These are phyloP conservation scores for Drosophila elegans DNA, from an alignment of 1,140 invertebrate genomes.

Conservation along the genomic window DNA sequence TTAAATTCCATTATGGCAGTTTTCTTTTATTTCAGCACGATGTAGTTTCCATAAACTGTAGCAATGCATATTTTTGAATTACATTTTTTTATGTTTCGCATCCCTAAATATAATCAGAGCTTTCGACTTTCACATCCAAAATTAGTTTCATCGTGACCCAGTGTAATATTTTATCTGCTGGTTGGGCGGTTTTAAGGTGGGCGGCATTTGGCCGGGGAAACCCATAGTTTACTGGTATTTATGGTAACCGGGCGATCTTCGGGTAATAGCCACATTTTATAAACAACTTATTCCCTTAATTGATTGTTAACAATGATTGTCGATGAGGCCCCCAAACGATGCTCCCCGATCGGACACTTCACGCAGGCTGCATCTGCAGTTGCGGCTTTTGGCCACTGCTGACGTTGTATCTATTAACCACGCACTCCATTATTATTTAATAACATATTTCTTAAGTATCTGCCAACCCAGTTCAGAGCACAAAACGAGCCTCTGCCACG, in stretches of 20 bases:
- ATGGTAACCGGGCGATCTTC: constrained; percentile 59
- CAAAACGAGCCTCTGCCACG: constrained; percentile 68
- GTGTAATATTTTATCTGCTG: constrained; percentile 49
- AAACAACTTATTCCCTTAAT: constrained; percentile 84
- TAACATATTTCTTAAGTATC: constrained; percentile 84
- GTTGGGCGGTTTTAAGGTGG: constrained; percentile 10
- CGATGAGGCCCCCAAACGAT: constrained; percentile 41
- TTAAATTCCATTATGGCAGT: no score
- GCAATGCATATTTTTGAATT: no score
- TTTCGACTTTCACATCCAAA: constrained; percentile 25
- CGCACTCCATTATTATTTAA: constrained; percentile 84
- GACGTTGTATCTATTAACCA: constrained; percentile 82
- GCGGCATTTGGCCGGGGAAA: constrained; percentile 39
- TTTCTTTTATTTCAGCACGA: no score
- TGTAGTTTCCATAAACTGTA: no score
- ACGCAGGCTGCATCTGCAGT: constrained; percentile 59
- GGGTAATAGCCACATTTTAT: constrained; percentile 83
- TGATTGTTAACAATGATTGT: constrained; percentile 84
- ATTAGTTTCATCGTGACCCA: constrained; percentile 26
- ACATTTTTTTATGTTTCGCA: no score
- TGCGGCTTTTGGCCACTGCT: constrained; percentile 43
- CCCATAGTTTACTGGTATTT: constrained; percentile 67
- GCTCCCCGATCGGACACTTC: constrained; percentile 67
- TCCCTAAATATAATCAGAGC: not conserved
- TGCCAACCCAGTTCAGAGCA: constrained; percentile 81